Conservation (phyloP, 2,113 vertebrate genomes). For the Ochotona princeps region DNA sequence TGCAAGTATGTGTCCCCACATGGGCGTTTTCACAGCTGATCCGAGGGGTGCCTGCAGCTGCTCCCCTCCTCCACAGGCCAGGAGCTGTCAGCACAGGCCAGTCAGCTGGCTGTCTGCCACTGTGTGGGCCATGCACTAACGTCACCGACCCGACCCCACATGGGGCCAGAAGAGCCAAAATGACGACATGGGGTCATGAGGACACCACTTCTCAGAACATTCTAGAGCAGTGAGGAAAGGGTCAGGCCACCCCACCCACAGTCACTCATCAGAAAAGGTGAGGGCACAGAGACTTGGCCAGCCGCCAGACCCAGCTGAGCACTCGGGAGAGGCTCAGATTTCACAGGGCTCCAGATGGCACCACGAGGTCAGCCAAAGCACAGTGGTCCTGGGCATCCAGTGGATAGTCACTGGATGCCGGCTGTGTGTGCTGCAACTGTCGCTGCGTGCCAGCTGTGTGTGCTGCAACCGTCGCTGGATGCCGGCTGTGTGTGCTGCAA, state of each 20-base stretch:
- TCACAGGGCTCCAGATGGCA: slow-evolving; percentile 10
- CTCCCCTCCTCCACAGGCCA: neutral
- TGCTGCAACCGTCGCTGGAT: neutral
- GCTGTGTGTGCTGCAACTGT: slow-evolving; percentile 38
- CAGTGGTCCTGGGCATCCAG: neutral
- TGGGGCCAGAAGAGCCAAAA: neutral
- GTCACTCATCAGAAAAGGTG: slow-evolving; percentile 54
- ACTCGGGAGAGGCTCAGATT: slow-evolving; percentile 29
- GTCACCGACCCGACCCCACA: neutral
- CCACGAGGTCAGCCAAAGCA: neutral
- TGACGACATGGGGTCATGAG: neutral
- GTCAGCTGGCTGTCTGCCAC: neutral
- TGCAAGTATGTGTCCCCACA: neutral
- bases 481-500: slow-evolving; percentile 37
- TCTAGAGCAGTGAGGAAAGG: slow-evolving; percentile 7
- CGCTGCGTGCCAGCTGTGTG: too few relatives aligned
- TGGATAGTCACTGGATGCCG: slow-evolving; percentile 4
- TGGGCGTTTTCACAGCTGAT: slow-evolving; percentile 19
- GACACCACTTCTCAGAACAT: neutral
- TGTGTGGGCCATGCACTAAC: neutral
- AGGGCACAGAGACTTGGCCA: slow-evolving; percentile 40
- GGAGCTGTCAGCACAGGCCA: neutral
- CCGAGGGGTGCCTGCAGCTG: neutral
- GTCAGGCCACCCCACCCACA: slow-evolving; percentile 11
- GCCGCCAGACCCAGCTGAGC: slow-evolving; percentile 31